Conservation (phyloP, 2,113 vertebrate species). For the Cebus imitator region DNA sequence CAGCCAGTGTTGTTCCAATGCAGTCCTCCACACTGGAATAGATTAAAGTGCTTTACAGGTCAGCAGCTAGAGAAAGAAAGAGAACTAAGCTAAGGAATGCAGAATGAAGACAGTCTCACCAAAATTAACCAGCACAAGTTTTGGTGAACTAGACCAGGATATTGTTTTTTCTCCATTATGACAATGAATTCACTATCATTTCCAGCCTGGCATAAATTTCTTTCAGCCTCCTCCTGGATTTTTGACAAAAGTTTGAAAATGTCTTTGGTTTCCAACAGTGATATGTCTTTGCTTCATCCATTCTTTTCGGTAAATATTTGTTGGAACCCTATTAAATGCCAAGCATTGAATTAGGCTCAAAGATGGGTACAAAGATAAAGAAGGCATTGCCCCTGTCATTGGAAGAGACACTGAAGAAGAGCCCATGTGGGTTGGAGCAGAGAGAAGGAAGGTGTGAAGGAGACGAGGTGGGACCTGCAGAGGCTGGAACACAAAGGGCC, state of each 20-base stretch:
- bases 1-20: background rate
- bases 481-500: background rate
- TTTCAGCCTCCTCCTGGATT: background rate
- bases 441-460: background rate
- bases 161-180: background rate
- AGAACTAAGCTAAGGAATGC: background rate
- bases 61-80: background rate
- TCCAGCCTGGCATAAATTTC: background rate
- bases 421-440: accelerated
- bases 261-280: background rate
- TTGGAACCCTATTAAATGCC: background rate
- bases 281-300: background rate
- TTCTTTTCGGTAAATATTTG: background rate
- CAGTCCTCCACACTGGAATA: background rate
- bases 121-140: background rate
- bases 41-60: background rate
- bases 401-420: background rate
- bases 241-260: background rate
- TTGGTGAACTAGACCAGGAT: background rate
- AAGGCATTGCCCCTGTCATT: background rate
- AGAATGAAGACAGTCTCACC: background rate
- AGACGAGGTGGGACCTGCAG: background rate
- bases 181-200: background rate
- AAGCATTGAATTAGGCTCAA: background rate
- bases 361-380: background rate